Percentiles rank a stretch among this genome's conserved stretches.
Conservation (phyloP, 2,113 vertebrate genomes). For the Pterophyllum scalare region DNA sequence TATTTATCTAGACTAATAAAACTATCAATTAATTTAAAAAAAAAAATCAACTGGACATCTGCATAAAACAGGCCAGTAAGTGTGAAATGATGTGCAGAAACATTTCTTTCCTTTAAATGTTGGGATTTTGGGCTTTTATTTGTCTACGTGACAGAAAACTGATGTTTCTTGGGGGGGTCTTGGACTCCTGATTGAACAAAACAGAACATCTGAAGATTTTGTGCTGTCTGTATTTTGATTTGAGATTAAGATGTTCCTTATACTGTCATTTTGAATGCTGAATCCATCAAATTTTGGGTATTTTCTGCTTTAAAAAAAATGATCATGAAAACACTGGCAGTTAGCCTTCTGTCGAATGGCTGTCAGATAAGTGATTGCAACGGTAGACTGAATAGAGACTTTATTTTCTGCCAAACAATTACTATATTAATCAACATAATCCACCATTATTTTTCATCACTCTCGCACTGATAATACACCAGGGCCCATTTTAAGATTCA, state of each 20-base stretch:
- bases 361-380: background rate
- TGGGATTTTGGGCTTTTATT: background rate
- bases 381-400: background rate
- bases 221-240: background rate
- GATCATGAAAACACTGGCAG: background rate
- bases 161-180: background rate
- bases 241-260: background rate
- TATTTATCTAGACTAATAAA: too few relatives aligned
- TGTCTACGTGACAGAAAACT: background rate
- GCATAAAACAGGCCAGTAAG: background rate
- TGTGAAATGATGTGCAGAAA: background rate
- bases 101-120: background rate
- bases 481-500: accelerated
- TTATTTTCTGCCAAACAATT: background rate
- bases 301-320: background rate
- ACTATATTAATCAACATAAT: background rate
- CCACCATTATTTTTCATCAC: background rate
- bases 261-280: background rate
- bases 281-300: background rate
- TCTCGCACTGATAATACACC: background rate
- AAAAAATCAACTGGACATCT: background rate
- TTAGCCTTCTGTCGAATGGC: background rate
- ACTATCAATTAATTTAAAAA: too few relatives aligned
- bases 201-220: background rate
- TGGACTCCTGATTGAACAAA: background rate